Conservation (phyloP, 2,888 invertebrate genomes). For the Uloborus plumipes region DNA sequence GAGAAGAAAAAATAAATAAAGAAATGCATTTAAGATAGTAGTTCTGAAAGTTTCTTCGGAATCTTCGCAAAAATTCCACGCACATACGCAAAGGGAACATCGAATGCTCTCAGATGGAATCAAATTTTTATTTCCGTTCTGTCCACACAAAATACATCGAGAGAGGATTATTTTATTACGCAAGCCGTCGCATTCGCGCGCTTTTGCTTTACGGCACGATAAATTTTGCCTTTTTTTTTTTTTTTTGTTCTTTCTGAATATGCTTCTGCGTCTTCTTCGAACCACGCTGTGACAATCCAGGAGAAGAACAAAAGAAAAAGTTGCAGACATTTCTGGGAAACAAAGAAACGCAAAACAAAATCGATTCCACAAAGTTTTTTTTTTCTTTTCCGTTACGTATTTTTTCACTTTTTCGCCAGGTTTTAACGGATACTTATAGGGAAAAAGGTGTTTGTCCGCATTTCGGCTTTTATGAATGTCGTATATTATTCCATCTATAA, state of each 20-base stretch:
- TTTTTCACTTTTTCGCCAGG: background rate
- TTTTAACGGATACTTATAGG: conserved; percentile 1
- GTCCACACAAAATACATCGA: background rate
- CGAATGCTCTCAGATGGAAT: conserved; percentile 7
- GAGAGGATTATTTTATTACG: conserved; percentile 44
- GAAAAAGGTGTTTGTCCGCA: conserved; percentile 5
- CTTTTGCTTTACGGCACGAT: conserved; percentile 34
- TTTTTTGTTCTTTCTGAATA: background rate
- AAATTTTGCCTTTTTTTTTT: conserved; percentile 17
- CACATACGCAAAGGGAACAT: no score
- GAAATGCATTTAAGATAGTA: no score
- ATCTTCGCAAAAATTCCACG: no score
- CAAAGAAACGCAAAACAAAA: background rate
- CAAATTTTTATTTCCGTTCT: conserved; percentile 20
- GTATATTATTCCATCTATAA: conserved; percentile 12
- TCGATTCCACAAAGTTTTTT: conserved; percentile 1
- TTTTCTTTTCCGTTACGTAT: background rate
- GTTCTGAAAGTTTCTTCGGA: no score
- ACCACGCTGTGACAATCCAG: background rate
- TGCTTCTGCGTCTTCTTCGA: background rate
- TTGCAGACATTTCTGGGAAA: conserved; percentile 6
- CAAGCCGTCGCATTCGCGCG: conserved; percentile 9
- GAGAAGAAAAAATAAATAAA: no score
- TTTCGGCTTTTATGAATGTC: conserved; percentile 8
- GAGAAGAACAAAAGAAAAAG: background rate